Percentiles rank a stretch among this genome's conserved stretches.
Evolutionary conservation across 2,797 vertebrate genomes (phyloP).

Genomic region (Garrulus glandarius): DNA sequence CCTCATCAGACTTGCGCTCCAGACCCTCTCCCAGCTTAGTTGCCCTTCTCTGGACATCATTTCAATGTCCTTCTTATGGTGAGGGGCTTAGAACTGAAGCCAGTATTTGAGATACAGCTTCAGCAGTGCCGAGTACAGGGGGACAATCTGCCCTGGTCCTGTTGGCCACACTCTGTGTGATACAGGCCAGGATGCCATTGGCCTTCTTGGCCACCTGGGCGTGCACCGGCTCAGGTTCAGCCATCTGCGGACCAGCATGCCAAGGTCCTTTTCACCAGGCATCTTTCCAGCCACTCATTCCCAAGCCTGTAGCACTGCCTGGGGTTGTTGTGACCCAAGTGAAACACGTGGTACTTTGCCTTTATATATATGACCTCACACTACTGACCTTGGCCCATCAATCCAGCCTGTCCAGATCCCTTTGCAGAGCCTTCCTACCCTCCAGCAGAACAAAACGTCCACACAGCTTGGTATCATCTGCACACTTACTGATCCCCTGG

Average conservation of each 20-base stretch:
- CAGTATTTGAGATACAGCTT: not conserved
- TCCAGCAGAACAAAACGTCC: not conserved
- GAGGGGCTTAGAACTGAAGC: not conserved
- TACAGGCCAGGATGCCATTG: not conserved
- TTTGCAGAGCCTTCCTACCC: not conserved
- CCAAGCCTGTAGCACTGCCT: not conserved
- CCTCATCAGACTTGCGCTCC: not conserved
- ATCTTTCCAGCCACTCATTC: not conserved
- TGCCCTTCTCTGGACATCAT: not conserved
- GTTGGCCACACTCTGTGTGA: not conserved
- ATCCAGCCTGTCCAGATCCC: not conserved
- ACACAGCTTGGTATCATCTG: not conserved
- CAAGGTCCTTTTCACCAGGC: not conserved
- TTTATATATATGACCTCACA: not conserved
- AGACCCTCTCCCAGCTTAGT: not conserved
- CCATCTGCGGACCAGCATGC: not conserved
- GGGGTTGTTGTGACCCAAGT: not conserved
- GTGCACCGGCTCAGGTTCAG: not conserved
- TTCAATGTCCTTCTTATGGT: no score
- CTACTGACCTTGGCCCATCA: not conserved
- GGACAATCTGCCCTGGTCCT: not conserved
- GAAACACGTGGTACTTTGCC: not conserved
- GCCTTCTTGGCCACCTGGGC: not conserved
- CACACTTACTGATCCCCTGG: not conserved
- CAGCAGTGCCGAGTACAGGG: not conserved